These are phyloP conservation scores for Peromyscus maniculatus DNA, from an alignment of 2,113 vertebrate species.

Conservation along the genomic window DNA sequence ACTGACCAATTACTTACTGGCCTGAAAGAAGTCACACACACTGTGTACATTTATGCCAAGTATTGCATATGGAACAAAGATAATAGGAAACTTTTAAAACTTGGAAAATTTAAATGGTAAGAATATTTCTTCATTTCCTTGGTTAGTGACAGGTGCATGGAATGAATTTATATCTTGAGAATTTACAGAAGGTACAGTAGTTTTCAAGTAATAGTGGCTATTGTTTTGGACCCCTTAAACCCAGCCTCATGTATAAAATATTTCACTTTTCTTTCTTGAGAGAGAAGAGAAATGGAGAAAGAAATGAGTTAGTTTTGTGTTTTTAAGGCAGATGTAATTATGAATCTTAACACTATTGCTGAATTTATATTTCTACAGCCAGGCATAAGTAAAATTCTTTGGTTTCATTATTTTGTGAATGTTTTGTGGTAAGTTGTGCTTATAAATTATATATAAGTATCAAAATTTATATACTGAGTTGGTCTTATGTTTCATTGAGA, in stretches of 20 bases:
- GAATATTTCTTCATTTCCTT: conserved; percentile 61
- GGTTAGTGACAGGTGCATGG: conserved; percentile 29
- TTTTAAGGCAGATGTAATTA: conserved; percentile 45
- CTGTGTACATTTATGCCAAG: conserved; percentile 49
- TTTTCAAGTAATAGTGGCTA: conserved; percentile 43
- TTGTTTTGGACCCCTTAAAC: not conserved
- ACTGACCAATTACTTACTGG: conserved; percentile 48
- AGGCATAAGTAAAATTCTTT: conserved; percentile 58
- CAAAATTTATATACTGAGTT: conserved; percentile 29
- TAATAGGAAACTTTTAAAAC: conserved; percentile 51
- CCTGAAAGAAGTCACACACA: conserved; percentile 46
- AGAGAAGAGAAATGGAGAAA: not conserved
- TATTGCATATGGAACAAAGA: conserved; percentile 62
- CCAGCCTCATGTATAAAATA: conserved; percentile 20
- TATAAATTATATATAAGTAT: not conserved
- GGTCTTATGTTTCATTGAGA: conserved; percentile 40
- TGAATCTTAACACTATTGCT: not conserved
- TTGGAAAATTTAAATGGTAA: conserved; percentile 70
- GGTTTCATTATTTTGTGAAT: conserved; percentile 48
- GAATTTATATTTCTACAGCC: conserved; percentile 23
- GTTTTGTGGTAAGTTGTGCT: conserved; percentile 35
- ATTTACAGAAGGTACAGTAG: conserved; percentile 18
- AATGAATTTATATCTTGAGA: conserved; percentile 63
- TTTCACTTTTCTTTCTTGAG: not conserved
- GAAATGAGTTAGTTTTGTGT: conserved; percentile 63